A percentile compares a stretch with the other conserved stretches of the same genome.
Evolutionary conservation across 2,797 vertebrate species (phyloP).

Genomic region (Chaenodraco wilsoni): DNA sequence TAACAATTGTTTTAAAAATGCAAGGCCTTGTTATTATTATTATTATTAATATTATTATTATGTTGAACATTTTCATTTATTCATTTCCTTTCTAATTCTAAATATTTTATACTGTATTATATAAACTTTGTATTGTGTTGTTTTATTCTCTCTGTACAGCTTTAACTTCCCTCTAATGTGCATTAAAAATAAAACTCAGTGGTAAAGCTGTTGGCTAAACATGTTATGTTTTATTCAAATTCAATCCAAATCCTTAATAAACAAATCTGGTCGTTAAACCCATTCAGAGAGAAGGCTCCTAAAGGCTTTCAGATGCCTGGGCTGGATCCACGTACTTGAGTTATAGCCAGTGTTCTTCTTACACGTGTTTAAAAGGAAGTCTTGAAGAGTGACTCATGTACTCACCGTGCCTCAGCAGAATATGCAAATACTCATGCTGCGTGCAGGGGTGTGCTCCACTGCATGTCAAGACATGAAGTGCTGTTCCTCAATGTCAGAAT

Average conservation of each 20-base stretch:
- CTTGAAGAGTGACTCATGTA: constrained; percentile 24
- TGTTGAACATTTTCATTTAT: too few species aligned
- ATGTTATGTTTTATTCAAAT: too few species aligned
- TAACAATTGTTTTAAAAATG: too few species aligned
- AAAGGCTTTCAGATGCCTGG: not conserved
- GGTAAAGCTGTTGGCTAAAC: too few species aligned
- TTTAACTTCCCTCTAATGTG: too few species aligned
- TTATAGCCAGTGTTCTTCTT: constrained; percentile 10
- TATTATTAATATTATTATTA: too few species aligned
- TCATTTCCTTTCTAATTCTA: too few species aligned
- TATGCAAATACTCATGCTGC: constrained; percentile 52
- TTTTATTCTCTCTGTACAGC: too few species aligned
- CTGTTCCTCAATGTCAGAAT: not conserved
- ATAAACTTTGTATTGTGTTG: too few species aligned
- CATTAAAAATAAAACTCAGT: too few species aligned
- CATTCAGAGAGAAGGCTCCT: not conserved
- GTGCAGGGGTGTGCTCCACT: not conserved
- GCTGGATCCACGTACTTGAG: not conserved
- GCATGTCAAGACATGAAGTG: not conserved
- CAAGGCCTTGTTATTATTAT: too few species aligned
- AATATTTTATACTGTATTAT: too few species aligned
- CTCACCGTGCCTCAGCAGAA: constrained; percentile 8
- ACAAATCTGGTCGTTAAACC: not conserved
- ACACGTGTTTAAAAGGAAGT: constrained; percentile 1
- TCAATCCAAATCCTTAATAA: not conserved